Evolutionary conservation across 2,888 invertebrate species (phyloP), one percentile per base, ranked within the genome.

Genomic region (Eupithecia subfuscata): DNA sequence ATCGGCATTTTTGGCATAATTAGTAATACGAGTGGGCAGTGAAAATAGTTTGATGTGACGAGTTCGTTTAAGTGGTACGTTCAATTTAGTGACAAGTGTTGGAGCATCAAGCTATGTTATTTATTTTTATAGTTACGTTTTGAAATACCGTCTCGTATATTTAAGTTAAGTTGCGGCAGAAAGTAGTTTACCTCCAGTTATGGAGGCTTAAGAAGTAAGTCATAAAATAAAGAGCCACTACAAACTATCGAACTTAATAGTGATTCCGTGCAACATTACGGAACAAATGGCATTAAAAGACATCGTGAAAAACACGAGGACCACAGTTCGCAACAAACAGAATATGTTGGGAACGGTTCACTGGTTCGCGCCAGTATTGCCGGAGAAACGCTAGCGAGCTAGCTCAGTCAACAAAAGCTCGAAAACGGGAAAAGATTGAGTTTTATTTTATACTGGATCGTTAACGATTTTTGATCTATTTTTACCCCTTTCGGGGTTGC

Each of bases 301-400:
- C 84, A 85, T 83, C 81, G 86, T 88, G 86, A 89, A 89, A 89
- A 90, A 90, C 89, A 91, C 84, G 87, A 87, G 84, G 86, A 83
- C 87, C 88, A 89, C 90, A 90, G 89, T 90, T 88, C 86, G 85
- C 87, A 89, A 89, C 89, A 90, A 92, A 92, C 90, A 89, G 89
- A 92, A 94, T 93, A 93, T 92, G 94, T 92, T 87, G 88, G 90
- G 83, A 88, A 88, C 90, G 91, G 89, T 89, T 93, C 92, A 92
- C 89, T 93, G 88, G 88, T 85, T 90, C 85, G 83, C 84, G 88
- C 87, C 91, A 91, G 91, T 92, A 92, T 92, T 92, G 92, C 7
- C 69, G 48, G 73, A 63, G 30, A 22, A 0, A 37, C 43, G 60
- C 37, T 37, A 37, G 37, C 5, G 7, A 70, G 67, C 76, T 76